phyloP scores from a whole-genome alignment of 2,113 vertebrate genomes.

The Corvus hawaiiensis region DNA sequence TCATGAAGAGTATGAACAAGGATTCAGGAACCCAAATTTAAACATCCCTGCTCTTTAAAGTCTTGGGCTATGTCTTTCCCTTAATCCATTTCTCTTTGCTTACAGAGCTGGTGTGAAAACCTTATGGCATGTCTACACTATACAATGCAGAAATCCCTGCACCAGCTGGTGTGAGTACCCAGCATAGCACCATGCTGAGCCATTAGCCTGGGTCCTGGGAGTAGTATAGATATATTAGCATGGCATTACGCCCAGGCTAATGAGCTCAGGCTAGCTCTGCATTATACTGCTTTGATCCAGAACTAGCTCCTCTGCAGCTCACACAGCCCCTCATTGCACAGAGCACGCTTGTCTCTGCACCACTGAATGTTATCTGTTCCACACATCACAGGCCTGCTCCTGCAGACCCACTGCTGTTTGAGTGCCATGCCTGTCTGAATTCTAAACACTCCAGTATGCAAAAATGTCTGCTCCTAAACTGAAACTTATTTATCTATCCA shows the following conservation, averaged over 20 bases:
- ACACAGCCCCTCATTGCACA: not conserved
- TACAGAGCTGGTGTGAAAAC: not conserved
- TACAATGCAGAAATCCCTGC: slow-evolving; percentile 2
- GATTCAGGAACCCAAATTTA: not conserved
- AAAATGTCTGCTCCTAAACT: not conserved
- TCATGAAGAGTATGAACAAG: not conserved
- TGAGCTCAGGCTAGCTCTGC: slow-evolving; percentile 25
- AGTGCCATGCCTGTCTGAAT: not conserved
- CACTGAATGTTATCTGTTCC: not conserved
- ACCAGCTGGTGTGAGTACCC: slow-evolving; percentile 43
- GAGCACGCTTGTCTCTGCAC: not conserved
- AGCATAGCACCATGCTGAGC: slow-evolving; percentile 21
- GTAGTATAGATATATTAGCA: slow-evolving; percentile 29
- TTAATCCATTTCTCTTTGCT: slow-evolving; percentile 9
- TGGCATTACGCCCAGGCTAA: slow-evolving; percentile 5
- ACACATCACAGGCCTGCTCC: not conserved
- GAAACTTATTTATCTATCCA: not conserved
- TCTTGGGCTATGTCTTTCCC: not conserved
- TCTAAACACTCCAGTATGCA: not conserved
- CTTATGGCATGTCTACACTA: slow-evolving; percentile 3
- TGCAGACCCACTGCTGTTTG: not conserved
- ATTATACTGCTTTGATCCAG: not conserved
- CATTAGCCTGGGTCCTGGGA: slow-evolving; percentile 39
- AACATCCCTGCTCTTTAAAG: not conserved
- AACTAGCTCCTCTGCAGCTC: not conserved